Conservation (phyloP, 2,113 vertebrate species). For the Corythoichthys haematopterus region DNA sequence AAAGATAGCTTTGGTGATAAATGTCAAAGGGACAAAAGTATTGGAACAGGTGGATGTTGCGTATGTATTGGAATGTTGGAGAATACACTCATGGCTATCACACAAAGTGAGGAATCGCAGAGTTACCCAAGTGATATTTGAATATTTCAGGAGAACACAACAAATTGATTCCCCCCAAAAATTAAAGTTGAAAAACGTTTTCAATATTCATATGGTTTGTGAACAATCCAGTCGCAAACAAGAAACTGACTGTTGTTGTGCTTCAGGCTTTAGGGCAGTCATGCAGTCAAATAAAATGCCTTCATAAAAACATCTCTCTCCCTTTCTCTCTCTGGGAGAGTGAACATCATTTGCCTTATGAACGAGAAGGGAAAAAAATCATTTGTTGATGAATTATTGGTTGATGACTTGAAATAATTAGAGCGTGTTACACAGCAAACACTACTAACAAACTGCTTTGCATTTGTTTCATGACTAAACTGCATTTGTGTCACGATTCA, state of each 20-base stretch:
- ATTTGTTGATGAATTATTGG: neutral
- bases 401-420: slow-evolving; percentile 4
- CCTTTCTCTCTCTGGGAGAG: neutral
- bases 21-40: neutral
- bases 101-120: neutral
- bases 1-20: neutral
- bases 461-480: neutral
- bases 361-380: neutral
- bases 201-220: slow-evolving; percentile 16
- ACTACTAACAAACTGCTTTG: neutral
- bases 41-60: neutral
- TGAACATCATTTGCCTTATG: slow-evolving; percentile 1
- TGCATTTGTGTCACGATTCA: neutral
- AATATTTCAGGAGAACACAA: neutral
- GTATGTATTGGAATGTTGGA: neutral
- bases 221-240: neutral
- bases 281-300: slow-evolving; percentile 16
- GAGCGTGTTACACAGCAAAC: neutral
- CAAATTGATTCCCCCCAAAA: slow-evolving; percentile 8
- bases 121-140: neutral
- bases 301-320: slow-evolving; percentile 10
- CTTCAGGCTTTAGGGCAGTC: slow-evolving; percentile 9
- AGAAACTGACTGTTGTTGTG: slow-evolving; percentile 13
- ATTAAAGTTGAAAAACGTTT: slow-evolving; percentile 22
- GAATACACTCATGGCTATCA: neutral